Evolutionary conservation across 2,113 vertebrate genomes (phyloP), one percentile per base, ranked within the genome.

Genomic region (Scopus umbretta): DNA sequence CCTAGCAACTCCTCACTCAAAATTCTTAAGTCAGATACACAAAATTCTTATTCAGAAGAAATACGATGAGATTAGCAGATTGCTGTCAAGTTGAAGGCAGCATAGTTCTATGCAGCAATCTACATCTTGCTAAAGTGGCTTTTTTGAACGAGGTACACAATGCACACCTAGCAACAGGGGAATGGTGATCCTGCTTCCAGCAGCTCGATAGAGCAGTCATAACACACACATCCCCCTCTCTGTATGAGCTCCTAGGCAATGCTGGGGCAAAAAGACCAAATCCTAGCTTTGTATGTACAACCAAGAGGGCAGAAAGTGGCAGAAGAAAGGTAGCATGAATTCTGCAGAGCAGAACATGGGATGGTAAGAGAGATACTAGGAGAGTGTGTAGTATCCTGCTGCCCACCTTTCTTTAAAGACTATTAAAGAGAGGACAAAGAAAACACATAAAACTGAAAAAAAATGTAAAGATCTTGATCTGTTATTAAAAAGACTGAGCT

Each of bases 51-150:
- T 22, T 88, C 29, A 61, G 62, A 78, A 86, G 68, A 80, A 55
- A 83, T 4, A 67, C 0, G 2, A 34, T 36, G 40, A 81, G 29
- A 67, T 38, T 13, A 58, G 36, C 79, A 82, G n/a, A 42, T 1
- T 67, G n/a, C 16, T 67, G 32, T 47, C 56, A 66, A 62, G 16
- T 0, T 19, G 55, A 43, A 82, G 55, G 42, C 30, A 58, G 56
- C 0, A 0, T 14, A 26, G 50, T 17, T 90, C 45, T 20, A 16
- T 0, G 0, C 40, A 49, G 50, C 42, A 43, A 70, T 42, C 53
- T 53, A 6, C 19, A 62, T 17, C 20, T 61, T n/a, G 45, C 40
- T 75, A 1, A 83, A 58, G 47, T 12, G 58, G 18, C 11, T 63
- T 53, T 49, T 52, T 16, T 63, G 63, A 87, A 22, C 0, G 0